Percentiles rank a stretch among this genome's conserved stretches.
These are phyloP conservation scores for Fukomys damarensis DNA, from an alignment of 2,113 vertebrate species.

Conservation along the genomic window DNA sequence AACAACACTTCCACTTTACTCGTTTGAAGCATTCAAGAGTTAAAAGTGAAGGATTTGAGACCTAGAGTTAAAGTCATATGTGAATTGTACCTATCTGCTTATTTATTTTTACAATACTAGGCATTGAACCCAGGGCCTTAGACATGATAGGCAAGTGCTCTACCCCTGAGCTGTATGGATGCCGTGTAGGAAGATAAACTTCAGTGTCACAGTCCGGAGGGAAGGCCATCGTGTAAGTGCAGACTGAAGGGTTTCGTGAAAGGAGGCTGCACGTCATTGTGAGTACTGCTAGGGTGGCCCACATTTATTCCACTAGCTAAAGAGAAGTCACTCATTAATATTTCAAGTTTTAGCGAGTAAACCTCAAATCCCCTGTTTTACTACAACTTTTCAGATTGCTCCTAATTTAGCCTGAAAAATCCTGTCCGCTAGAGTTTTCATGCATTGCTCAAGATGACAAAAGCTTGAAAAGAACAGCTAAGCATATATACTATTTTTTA, in stretches of 20 bases:
- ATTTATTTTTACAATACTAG: neutral
- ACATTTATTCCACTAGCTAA: neutral
- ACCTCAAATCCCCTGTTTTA: neutral
- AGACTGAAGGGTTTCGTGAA: neutral
- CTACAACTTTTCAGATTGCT: neutral
- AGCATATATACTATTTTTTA: conserved; percentile 10
- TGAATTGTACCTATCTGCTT: neutral
- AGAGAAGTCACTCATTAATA: neutral
- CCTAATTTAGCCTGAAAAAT: conserved; percentile 10
- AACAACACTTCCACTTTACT: neutral
- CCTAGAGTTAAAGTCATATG: neutral
- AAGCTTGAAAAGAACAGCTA: neutral
- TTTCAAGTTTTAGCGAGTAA: neutral
- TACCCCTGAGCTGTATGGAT: neutral
- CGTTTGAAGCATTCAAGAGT: neutral
- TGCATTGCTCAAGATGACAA: neutral
- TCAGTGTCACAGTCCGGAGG: neutral
- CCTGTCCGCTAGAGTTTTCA: neutral
- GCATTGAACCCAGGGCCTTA: neutral
- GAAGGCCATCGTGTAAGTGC: neutral
- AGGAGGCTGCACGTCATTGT: neutral
- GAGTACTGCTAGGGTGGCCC: neutral
- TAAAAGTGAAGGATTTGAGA: neutral
- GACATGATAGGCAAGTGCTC: neutral
- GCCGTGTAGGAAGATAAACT: neutral